Evolutionary conservation across 2,888 invertebrate genomes (phyloP), one percentile per base, ranked within the genome.

Genomic region (Chrysotoxum bicinctum): DNA sequence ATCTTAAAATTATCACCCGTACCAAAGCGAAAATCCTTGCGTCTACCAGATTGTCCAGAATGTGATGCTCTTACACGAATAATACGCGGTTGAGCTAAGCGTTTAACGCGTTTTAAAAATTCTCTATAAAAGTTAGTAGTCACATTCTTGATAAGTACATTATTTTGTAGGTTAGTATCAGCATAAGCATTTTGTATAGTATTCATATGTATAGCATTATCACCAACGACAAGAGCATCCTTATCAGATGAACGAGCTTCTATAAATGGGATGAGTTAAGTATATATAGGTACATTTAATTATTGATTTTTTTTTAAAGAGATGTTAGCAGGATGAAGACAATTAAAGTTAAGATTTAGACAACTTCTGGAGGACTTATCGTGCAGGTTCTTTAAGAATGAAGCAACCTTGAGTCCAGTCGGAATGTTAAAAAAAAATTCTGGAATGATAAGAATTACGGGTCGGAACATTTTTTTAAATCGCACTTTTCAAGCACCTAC

Each of bases 1-100:
- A 75, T 62, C 19, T 54, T 72, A 37, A 66, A 43, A 37, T 66
- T 40, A 73, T 77, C 37, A 93, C 94, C 94, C 90, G 94, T 93
- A 93, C 94, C 94, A 92, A 94, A 94, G 93, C 91, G 92, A 88
- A 91, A 90, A 82, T 91, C 91, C 91, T 92, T 92, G 89, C 90
- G 90, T 89, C 90, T 90, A 88, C 89, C 89, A 83, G 78, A 87
- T 87, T 88, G 79, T 88, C 90, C 90, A 87, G 89, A 88, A 89
- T 91, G 89, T 80, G 92, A 90, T 80, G 88, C 89, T 88, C 94
- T 93, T 93, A 94, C 94, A 92, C 94, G 93, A 92, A 94, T 94
- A 91, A 94, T 91, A 88, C 92, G 91, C 85, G 92, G 92, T 87
- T 92, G 92, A 87, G 94, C 94, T 91, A 94, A 93, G 91, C 92